Evolutionary conservation across 2,797 vertebrate species (phyloP), one percentile per base, ranked within the genome.

Genomic region (Novumbra hubbsi): DNA sequence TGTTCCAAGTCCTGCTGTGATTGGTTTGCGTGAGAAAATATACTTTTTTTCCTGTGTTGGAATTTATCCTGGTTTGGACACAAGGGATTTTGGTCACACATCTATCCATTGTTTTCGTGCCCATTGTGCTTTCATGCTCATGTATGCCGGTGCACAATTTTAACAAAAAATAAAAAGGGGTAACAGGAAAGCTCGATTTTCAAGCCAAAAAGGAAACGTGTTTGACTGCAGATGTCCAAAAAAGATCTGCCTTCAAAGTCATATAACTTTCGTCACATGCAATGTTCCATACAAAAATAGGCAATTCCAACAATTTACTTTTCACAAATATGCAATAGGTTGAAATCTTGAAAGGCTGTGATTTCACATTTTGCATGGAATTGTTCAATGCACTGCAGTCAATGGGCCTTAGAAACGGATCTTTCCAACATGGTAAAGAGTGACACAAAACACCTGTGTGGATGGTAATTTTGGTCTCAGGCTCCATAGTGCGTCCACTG

Each of bases 61-160:
- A 85, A 87, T 86, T 82, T 83, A 45, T 24, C 66, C 21, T 50
- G 14, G 32, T 64, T 19, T 50, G 14, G 32, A 83, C 88, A 83
- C 83, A 0, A 30, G 81, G 88, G 88, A 87, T 85, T 73, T 17
- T 83, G 76, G 82, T 79, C 84, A 85, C 83, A 88, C 88, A 78
- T 80, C 78, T n/a, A 78, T 68, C 85, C 84, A 92, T 93, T 93
- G 90, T 91, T 75, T 88, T 86, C 85, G 76, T 82, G 83, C 77
- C 90, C 86, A 92, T 94, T 93, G 92, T 93, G 88, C 90, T 92
- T 88, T 91, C 84, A 86, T 86, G 82, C 67, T 21, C 68, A 19
- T 70, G 82, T 45, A 49, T 71, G 83, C 86, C 78, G 80, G 86
- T 83, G 89, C 86, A 62, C 76, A 80, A 88, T 89, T 84, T 90